Conservation (phyloP, 2,797 vertebrate species). For the Sardinella longiceps region DNA sequence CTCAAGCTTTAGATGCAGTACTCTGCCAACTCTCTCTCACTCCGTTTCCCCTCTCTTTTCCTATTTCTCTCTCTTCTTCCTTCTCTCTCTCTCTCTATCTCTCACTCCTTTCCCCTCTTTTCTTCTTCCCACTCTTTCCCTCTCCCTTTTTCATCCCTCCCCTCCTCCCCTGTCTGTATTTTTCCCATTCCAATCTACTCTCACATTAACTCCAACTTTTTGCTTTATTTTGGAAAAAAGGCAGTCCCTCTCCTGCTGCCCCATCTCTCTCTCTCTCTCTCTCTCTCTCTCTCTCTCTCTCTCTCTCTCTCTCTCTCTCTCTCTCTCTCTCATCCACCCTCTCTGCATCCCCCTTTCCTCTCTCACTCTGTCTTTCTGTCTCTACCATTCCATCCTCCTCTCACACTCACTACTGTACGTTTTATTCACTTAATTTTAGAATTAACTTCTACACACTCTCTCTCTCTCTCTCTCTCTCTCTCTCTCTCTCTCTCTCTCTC, state of each 20-base stretch:
- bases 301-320: conserved; percentile 36
- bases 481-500: not conserved
- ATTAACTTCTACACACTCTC: not conserved
- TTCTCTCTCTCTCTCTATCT: too few species aligned
- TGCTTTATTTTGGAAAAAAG: too few species aligned
- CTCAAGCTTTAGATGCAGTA: too few species aligned
- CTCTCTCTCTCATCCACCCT: conserved; percentile 27
- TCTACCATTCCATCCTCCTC: not conserved
- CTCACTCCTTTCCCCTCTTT: too few species aligned
- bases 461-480: not conserved
- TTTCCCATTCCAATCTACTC: not conserved
- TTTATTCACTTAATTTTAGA: too few species aligned
- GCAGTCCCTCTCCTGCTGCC: not conserved
- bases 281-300: conserved; percentile 46
- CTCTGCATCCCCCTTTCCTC: not conserved
- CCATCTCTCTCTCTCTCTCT: not conserved
- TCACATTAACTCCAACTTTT: not conserved
- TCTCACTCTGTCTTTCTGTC: not conserved
- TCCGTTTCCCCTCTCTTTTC: too few species aligned
- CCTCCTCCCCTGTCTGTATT: too few species aligned
- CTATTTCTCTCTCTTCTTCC: too few species aligned
- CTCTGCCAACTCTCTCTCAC: too few species aligned
- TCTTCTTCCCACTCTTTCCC: too few species aligned
- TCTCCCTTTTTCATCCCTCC: too few species aligned
- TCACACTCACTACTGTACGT: not conserved